Evolutionary conservation across 2,113 vertebrate species (phyloP).

Genomic region (Rhinogobius similis): DNA sequence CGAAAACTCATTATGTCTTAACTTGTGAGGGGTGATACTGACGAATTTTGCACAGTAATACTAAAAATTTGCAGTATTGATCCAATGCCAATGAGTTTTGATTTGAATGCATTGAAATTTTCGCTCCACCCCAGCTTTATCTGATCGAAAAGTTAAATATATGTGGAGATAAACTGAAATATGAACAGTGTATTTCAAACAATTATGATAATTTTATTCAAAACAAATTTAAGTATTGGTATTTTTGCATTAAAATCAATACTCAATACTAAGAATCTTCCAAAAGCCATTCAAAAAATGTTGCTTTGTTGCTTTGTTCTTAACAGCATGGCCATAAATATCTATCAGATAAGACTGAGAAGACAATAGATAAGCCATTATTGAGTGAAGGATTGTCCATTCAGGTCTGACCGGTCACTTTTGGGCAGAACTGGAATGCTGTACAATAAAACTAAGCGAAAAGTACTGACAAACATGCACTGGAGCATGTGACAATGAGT

Average conservation of each 20-base stretch:
- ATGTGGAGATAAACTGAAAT: too few relatives aligned
- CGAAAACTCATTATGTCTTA: neutral
- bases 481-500: neutral
- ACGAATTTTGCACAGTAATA: too few relatives aligned
- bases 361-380: slow-evolving; percentile 48
- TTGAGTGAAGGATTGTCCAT: slow-evolving; percentile 38
- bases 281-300: slow-evolving; percentile 51
- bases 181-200: too few relatives aligned
- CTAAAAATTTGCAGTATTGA: too few relatives aligned
- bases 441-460: neutral
- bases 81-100: too few relatives aligned
- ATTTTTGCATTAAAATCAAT: too few relatives aligned
- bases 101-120: too few relatives aligned
- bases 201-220: too few relatives aligned
- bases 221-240: too few relatives aligned
- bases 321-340: slow-evolving; percentile 69
- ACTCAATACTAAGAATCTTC: slow-evolving; percentile 41
- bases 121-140: too few relatives aligned
- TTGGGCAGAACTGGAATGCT: slow-evolving; percentile 3
- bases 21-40: too few relatives aligned
- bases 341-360: slow-evolving; percentile 63
- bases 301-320: slow-evolving; percentile 49
- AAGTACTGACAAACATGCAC: neutral
- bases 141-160: too few relatives aligned
- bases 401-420: slow-evolving; percentile 61